Conservation (phyloP, 2,888 invertebrate genomes). For the Synergus gifuensis region DNA sequence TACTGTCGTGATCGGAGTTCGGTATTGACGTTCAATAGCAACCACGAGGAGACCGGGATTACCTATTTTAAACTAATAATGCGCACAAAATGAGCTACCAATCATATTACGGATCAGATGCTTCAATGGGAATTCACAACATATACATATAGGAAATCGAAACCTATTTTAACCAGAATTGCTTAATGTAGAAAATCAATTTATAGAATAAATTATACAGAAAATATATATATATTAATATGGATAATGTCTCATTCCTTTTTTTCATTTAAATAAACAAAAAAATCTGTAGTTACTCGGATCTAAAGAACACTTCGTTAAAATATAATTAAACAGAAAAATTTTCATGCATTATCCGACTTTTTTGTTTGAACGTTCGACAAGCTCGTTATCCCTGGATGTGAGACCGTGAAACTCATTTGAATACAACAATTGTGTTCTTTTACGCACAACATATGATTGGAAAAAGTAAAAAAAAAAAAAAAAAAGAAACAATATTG, state of each 20-base stretch:
- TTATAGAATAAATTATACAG: not conserved
- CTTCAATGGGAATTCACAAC: not conserved
- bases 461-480: not conserved
- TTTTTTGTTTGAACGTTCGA: conserved; percentile 11
- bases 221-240: not conserved
- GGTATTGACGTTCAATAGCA: not conserved
- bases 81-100: not conserved
- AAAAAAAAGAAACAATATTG: not conserved
- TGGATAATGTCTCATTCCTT: not conserved
- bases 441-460: not conserved
- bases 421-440: conserved; percentile 10
- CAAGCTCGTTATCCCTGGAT: conserved; percentile 30
- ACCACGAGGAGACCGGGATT: conserved; percentile 14
- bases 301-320: conserved; percentile 11
- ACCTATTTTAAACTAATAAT: conserved; percentile 36
- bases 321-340: conserved; percentile 15
- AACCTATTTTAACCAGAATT: not conserved
- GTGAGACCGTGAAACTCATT: not conserved
- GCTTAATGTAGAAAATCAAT: not conserved
- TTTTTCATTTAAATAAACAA: not conserved
- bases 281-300: not conserved
- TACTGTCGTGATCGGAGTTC: conserved; percentile 9
- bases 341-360: not conserved
- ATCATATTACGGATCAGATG: not conserved
- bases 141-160: not conserved